Evolutionary conservation across 2,888 invertebrate species (phyloP).

Genomic region (Romanomermis culicivorax): DNA sequence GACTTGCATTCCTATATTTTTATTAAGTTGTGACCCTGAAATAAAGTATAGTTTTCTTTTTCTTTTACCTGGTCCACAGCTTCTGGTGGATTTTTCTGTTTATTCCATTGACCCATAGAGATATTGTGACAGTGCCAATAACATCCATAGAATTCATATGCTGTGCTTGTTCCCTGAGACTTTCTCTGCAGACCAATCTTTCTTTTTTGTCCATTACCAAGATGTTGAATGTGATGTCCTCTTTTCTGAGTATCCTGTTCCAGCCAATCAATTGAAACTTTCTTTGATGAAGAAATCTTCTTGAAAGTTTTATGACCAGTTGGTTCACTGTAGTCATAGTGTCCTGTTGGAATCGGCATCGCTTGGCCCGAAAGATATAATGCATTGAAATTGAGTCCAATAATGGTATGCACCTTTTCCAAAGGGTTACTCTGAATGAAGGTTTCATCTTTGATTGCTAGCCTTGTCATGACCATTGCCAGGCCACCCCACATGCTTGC

Average conservation of each 20-base stretch:
- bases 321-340: not conserved
- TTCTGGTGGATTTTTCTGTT: not conserved
- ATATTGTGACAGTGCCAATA: not conserved
- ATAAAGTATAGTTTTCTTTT: not conserved
- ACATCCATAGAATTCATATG: not conserved
- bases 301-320: not conserved
- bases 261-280: not conserved
- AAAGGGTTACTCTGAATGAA: not conserved
- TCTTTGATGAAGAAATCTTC: not conserved
- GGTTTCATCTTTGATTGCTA: not conserved
- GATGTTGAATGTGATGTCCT: not conserved
- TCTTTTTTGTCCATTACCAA: not conserved
- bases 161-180: not conserved
- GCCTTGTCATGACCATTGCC: not conserved
- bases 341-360: not conserved
- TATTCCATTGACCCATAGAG: not conserved
- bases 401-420: not conserved
- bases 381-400: not conserved
- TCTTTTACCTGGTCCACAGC: not conserved
- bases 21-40: not conserved
- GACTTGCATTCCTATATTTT: not conserved
- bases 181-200: not conserved
- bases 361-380: not conserved
- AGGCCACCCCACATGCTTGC: not conserved
- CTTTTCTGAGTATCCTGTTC: not conserved